phyloP scores from a whole-genome alignment of 2,113 vertebrate genomes.

The Edolisoma coerulescens region DNA sequence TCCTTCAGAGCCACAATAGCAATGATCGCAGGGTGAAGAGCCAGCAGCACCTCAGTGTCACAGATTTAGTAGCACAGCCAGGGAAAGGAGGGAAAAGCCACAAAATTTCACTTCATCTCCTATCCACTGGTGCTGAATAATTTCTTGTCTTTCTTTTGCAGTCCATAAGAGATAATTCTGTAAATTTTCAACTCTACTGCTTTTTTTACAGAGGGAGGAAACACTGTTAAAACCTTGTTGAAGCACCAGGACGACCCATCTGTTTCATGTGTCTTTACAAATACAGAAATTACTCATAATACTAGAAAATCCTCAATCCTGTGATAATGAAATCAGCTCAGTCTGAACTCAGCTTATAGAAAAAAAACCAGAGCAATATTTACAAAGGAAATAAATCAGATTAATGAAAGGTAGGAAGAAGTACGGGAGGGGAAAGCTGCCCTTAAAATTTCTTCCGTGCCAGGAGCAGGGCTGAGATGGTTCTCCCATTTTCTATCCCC shows the following conservation, averaged over 20 bases:
- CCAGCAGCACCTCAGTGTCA: not conserved
- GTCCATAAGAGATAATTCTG: not conserved
- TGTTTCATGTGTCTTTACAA: not conserved
- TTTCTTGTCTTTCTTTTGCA: not conserved
- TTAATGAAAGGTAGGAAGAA: not conserved
- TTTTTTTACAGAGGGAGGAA: not conserved
- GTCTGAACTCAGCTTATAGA: not conserved
- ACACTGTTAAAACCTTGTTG: not conserved
- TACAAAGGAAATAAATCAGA: not conserved
- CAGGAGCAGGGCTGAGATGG: not conserved
- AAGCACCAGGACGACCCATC: not conserved
- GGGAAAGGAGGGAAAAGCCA: not conserved
- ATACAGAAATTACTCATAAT: not conserved
- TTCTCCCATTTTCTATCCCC: not conserved
- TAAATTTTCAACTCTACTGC: not conserved
- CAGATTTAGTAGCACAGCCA: not conserved
- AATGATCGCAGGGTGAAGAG: fast-evolving
- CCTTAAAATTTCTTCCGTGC: not conserved
- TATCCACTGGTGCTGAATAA: not conserved
- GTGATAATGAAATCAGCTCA: not conserved
- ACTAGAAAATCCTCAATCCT: not conserved
- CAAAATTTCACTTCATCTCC: not conserved
- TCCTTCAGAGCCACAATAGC: not conserved
- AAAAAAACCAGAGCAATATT: not conserved
- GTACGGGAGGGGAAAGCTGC: not conserved